Evolutionary conservation across 1,140 invertebrate species (phyloP).

Genomic region (Zophobas atratus): DNA sequence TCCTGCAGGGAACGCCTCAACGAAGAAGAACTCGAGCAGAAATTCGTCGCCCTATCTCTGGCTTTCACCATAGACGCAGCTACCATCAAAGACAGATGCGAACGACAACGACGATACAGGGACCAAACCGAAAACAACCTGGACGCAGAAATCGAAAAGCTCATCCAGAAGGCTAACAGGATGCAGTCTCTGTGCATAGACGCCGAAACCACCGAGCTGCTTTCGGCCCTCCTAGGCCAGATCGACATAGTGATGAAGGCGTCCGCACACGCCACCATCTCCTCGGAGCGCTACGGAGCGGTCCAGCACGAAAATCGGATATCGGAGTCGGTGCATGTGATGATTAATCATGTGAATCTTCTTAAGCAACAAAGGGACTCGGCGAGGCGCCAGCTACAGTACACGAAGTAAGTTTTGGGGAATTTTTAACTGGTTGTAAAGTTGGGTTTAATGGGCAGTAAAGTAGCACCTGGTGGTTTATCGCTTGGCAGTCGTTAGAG

Average conservation of each 20-base stretch:
- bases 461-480: no score
- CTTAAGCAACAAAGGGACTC: constrained; percentile 66
- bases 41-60: constrained; percentile 64
- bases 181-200: constrained; percentile 64
- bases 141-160: constrained; percentile 61
- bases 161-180: constrained; percentile 60
- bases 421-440: no score
- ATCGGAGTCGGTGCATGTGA: constrained; percentile 63
- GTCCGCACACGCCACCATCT: constrained; percentile 58
- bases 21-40: constrained; percentile 65
- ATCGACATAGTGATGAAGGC: constrained; percentile 64
- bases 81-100: constrained; percentile 64
- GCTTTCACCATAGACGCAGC: constrained; percentile 65
- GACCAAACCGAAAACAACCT: constrained; percentile 67
- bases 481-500: no score
- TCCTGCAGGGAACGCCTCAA: constrained; percentile 59
- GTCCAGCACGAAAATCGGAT: constrained; percentile 66
- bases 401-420: constrained; percentile 63
- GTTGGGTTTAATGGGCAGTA: no score
- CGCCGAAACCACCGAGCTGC: constrained; percentile 63
- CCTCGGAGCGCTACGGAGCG: constrained; percentile 65
- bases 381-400: constrained; percentile 64
- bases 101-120: constrained; percentile 62
- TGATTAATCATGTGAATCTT: constrained; percentile 64
- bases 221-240: constrained; percentile 59